These are phyloP conservation scores for Nothobranchius kuhntae DNA, from an alignment of 2,113 vertebrate genomes.

Conservation along the genomic window DNA sequence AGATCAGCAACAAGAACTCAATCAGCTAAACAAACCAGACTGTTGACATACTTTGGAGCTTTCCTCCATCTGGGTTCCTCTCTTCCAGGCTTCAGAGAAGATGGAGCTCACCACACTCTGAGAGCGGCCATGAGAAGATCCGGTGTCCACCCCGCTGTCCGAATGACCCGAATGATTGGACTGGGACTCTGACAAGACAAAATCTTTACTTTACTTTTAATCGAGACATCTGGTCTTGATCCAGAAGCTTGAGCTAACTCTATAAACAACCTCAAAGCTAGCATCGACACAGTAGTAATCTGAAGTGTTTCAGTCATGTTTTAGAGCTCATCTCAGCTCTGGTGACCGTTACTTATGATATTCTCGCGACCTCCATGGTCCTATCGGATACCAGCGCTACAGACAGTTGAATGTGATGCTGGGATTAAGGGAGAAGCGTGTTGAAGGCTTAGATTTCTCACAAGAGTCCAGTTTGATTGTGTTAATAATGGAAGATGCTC, in stretches of 20 bases:
- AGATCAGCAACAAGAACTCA: not conserved
- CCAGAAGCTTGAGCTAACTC: too few species aligned
- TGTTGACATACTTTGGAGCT: constrained; percentile 84
- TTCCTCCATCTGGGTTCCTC: constrained; percentile 96
- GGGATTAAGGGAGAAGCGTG: too few species aligned
- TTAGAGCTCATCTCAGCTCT: too few species aligned
- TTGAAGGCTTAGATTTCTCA: too few species aligned
- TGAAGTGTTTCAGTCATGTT: too few species aligned
- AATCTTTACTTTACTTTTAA: not conserved
- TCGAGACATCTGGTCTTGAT: not conserved
- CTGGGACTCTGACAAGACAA: constrained; percentile 85
- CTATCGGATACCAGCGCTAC: too few species aligned
- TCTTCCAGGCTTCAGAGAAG: constrained; percentile 98
- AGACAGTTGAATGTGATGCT: too few species aligned
- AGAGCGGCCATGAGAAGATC: constrained; percentile 88
- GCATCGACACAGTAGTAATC: not conserved
- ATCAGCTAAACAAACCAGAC: not conserved
- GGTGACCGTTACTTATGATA: too few species aligned
- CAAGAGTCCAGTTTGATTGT: too few species aligned
- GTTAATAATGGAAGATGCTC: too few species aligned
- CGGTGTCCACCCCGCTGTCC: constrained; percentile 90
- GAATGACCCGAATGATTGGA: constrained; percentile 95
- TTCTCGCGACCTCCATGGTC: too few species aligned
- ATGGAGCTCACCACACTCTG: constrained; percentile 98
- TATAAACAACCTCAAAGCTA: not conserved